A percentile compares a stretch with the other conserved stretches of the same genome.
These are phyloP conservation scores for Melipona bicolor DNA, from an alignment of 2,888 invertebrate species.

Conservation along the genomic window DNA sequence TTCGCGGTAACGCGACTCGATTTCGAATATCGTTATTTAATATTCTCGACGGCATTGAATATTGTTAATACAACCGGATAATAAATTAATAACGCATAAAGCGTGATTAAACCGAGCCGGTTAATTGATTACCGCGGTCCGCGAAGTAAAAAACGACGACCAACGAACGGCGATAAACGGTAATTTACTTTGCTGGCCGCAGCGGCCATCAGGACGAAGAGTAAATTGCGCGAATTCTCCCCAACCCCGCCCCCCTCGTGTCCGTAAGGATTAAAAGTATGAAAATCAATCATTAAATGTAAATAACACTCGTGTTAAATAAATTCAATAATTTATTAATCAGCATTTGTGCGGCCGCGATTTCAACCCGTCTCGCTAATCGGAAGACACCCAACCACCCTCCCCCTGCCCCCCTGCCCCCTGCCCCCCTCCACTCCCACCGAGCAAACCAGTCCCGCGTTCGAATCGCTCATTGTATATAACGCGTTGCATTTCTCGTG, in stretches of 20 bases:
- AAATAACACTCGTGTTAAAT: constrained; percentile 45
- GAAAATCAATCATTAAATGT: constrained; percentile 54
- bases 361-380: constrained; percentile 24
- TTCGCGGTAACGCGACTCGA: constrained; percentile 9
- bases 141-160: constrained; percentile 33
- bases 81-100: constrained; percentile 59
- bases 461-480: constrained; percentile 12
- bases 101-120: constrained; percentile 54
- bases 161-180: constrained; percentile 46
- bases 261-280: constrained; percentile 54
- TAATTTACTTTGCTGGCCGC: constrained; percentile 49
- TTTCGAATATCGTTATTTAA: constrained; percentile 49
- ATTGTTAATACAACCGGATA: constrained; percentile 52
- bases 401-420: no score
- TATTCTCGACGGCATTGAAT: constrained; percentile 42
- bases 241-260: neutral
- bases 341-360: constrained; percentile 29
- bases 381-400: constrained; percentile 6
- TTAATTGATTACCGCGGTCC: constrained; percentile 57
- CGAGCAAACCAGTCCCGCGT: neutral
- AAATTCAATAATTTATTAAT: constrained; percentile 55
- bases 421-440: neutral
- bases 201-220: constrained; percentile 40
- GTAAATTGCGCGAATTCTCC: constrained; percentile 41
- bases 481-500: constrained; percentile 6